These are phyloP conservation scores for Zaprionus ornatus DNA, from an alignment of 1,140 invertebrate species.

Conservation along the genomic window DNA sequence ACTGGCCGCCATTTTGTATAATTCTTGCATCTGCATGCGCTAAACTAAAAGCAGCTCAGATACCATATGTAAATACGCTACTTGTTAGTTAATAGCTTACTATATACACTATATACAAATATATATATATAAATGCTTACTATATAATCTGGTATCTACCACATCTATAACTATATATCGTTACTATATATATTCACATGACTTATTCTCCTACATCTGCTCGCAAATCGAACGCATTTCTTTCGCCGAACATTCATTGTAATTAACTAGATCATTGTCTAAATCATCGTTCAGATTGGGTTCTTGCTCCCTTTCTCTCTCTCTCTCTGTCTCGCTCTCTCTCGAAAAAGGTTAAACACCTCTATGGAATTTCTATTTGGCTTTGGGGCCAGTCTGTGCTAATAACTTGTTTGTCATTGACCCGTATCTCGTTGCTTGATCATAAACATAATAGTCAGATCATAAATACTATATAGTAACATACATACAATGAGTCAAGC, in stretches of 20 bases:
- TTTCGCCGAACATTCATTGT: constrained; percentile 12
- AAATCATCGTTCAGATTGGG: constrained; percentile 21
- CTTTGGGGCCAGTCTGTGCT: constrained; percentile 26
- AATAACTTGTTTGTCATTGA: constrained; percentile 30
- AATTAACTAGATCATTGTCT: constrained; percentile 39
- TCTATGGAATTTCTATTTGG: constrained; percentile 34
- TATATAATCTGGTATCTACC: not conserved
- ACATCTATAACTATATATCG: not conserved
- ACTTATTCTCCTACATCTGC: not conserved
- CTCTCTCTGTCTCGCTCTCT: too few species aligned
- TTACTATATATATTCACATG: not conserved
- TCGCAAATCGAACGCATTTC: not conserved
- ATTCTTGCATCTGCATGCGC: constrained; percentile 20
- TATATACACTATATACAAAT: not conserved
- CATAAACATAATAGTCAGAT: not conserved
- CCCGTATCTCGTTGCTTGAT: not conserved
- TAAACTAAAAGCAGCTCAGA: not conserved
- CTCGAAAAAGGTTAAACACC: constrained; percentile 36
- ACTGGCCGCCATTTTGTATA: constrained; percentile 44
- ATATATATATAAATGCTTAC: not conserved
- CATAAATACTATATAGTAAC: not conserved
- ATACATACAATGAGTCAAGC: too few species aligned
- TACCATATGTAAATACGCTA: constrained; percentile 13
- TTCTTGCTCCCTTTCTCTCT: constrained; percentile 10
- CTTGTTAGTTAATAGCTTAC: constrained; percentile 1